Evolutionary conservation across 2,888 invertebrate genomes (phyloP), one percentile per base, ranked within the genome.

Genomic region (Salticus scenicus): DNA sequence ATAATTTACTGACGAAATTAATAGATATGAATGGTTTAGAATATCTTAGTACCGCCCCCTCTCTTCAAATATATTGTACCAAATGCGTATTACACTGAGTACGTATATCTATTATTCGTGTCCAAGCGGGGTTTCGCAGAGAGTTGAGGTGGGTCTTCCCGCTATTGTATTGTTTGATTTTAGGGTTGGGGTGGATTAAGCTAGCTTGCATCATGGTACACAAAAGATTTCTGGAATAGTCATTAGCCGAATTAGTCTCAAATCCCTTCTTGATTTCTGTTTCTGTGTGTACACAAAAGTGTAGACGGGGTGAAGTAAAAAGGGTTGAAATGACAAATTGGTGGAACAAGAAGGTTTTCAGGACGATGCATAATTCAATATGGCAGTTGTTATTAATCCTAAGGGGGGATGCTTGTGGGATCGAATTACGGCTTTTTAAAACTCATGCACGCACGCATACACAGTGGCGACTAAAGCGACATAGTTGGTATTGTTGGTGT

Each of bases 191-290:
- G 47, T 47, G 17, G 47, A 47, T 47, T 47, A 47, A 47, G 17
- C 47, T 2, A n/a, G 47, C 10, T 5, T 57, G 57, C 12, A 57
- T 24, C 24, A 17, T 2, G 24, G 57, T 2, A 12, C 17, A 7
- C 20, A 57, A 24, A 37, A 47, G 47, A 47, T 47, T 47, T 47
- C 17, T 47, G 47, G n/a, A 47, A n/a, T 47, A 10, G 47, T 24
- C 57, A 24, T 24, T 24, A 57, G 24, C 57, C 5, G 57, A 24
- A 57, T 57, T 57, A 57, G 24, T 24, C 17, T 17, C 17, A 66
- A 66, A 66, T 66, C 66, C 66, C 66, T 66, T n/a, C 66, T 66
- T 66, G 66, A 66, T 66, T 66, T 66, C 66, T 31, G 66, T 31
- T 31, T n/a, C n/a, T n/a, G n/a, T n/a, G n/a, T n/a, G n/a, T n/a